These are phyloP conservation scores for Burhinus oedicnemus DNA, from an alignment of 2,113 vertebrate species.

Conservation along the genomic window DNA sequence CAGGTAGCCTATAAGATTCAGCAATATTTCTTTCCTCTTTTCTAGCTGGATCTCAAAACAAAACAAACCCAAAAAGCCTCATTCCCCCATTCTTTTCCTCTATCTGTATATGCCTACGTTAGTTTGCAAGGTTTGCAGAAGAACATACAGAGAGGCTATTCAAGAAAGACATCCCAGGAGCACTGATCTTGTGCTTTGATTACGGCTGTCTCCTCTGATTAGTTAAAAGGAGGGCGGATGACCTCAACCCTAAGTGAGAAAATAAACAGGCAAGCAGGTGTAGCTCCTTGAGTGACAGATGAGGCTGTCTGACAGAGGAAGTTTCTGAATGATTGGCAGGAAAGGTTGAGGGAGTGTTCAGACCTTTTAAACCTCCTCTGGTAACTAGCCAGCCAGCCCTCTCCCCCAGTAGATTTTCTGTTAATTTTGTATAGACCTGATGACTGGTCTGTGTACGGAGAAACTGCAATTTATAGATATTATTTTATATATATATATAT, in stretches of 20 bases:
- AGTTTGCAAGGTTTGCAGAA: neutral
- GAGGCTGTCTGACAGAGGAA: constrained; percentile 1
- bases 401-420: neutral
- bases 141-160: neutral
- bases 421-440: neutral
- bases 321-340: neutral
- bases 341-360: neutral
- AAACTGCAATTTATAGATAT: neutral
- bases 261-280: constrained; percentile 25
- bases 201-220: constrained; percentile 43
- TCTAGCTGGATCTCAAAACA: neutral
- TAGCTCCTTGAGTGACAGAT: constrained; percentile 38
- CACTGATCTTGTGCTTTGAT: constrained; percentile 7
- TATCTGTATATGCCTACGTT: neutral
- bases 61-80: neutral
- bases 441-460: neutral
- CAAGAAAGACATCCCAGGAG: neutral
- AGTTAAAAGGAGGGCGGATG: constrained; percentile 7
- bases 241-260: constrained; percentile 34
- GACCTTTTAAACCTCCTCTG: neutral
- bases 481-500: neutral
- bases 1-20: neutral
- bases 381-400: neutral
- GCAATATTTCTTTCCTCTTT: neutral
- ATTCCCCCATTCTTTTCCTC: neutral